Base-by-base conservation (phyloP, 2,797 vertebrate genomes). In the Lagodon rhomboides region DNA sequence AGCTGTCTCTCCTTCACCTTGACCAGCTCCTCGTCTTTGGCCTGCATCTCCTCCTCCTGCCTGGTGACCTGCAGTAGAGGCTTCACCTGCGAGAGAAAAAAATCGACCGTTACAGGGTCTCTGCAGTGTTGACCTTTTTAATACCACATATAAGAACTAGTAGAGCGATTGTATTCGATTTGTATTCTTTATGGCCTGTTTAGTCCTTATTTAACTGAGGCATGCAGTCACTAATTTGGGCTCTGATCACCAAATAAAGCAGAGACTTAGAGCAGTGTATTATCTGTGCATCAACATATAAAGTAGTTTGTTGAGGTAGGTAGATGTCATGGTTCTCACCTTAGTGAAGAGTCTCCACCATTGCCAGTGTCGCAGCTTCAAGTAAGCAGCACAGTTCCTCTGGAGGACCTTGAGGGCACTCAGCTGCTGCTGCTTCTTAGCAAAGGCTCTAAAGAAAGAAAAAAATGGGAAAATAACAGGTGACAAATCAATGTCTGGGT, bases 291-390 rank as follows among this genome's bases (percentile, higher is more conserved):
- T 11, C 11, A 43, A 38, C 4, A 44, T 16, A 25, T 63, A 3
- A 75, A n/a, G 8, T 43, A n/a, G 20, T 55, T 27, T 30, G 46
- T n/a, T 27, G 15, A 47, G 46, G 34, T 15, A 63, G 7, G 53
- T 6, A 23, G 17, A 13, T 20, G 55, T 73, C 11, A 10, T 43
- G 15, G 15, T 68, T 62, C 84, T 84, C 74, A 98, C 98, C 97
- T 99, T 99, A 0, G 98, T 99, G 95, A 99, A 99, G 70, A 99
- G 97, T 38, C 98, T 96, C 98, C 98, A 99, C 98, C 98, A 99
- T 92, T 99, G 98, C 98, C 98, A 99, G 91, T 99, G 98, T 47
- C 98, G 95, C 46, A 99, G 94, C 82, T 99, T 99, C 81, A 99
- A 88, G 87, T 99, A 99, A 0, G 98, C 98, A 0, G 98, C 97